A percentile compares a stretch with the other conserved stretches of the same genome.
Conservation (phyloP, 2,113 vertebrate species). For the Sturnira hondurensis region DNA sequence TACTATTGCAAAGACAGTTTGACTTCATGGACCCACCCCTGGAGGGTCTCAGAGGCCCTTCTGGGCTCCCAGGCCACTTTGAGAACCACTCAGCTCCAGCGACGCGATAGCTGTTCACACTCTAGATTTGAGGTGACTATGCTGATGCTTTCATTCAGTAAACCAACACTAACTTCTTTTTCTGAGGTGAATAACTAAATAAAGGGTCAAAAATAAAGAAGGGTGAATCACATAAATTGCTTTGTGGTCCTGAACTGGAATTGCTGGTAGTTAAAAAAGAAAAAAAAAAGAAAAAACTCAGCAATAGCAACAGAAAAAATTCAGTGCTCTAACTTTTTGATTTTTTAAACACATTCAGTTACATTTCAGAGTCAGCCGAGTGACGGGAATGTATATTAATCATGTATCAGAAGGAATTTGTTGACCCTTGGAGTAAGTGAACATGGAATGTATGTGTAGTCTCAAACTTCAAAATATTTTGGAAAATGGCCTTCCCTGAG, state of each 20-base stretch:
- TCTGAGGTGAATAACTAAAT: not conserved
- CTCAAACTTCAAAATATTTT: not conserved
- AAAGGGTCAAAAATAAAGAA: not conserved
- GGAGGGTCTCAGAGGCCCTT: not conserved
- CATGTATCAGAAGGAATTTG: not conserved
- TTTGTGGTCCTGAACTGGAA: not conserved
- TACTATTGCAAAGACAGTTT: not conserved
- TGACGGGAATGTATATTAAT: not conserved
- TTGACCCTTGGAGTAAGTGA: not conserved
- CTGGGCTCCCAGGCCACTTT: not conserved
- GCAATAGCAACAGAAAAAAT: not conserved
- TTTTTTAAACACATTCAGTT: not conserved
- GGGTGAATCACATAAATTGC: not conserved
- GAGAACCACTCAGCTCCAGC: not conserved
- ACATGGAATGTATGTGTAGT: not conserved
- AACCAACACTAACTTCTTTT: not conserved
- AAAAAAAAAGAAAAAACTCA: not conserved
- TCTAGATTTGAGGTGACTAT: not conserved
- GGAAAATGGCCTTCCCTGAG: not conserved
- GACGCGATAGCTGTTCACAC: not conserved
- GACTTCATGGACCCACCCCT: not conserved
- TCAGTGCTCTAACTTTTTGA: not conserved
- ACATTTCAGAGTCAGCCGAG: not conserved
- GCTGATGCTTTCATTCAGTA: not conserved
- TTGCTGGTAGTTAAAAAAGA: not conserved